These are phyloP conservation scores for Nephrocerus scutellatus DNA, from an alignment of 2,888 invertebrate species.

Conservation along the genomic window DNA sequence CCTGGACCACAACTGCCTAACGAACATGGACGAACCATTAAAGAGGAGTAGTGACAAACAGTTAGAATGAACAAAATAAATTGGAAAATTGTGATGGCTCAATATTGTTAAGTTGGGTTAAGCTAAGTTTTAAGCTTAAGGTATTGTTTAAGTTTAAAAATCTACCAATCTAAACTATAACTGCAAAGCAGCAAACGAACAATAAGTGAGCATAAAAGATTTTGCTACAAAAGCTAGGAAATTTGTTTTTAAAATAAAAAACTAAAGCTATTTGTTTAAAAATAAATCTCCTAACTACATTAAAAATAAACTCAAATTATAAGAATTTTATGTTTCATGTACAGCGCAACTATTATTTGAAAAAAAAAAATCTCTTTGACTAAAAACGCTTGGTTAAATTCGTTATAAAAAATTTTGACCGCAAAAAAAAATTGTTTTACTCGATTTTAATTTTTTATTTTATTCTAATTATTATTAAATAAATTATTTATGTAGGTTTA, in stretches of 20 bases:
- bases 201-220: neutral
- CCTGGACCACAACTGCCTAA: no score
- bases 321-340: conserved; percentile 1
- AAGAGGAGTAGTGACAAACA: no score
- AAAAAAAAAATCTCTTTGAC: conserved; percentile 36
- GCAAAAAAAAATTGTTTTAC: conserved; percentile 18
- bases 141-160: conserved; percentile 15
- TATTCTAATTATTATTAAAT: conserved; percentile 5
- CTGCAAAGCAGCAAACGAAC: conserved; percentile 1
- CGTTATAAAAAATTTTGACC: conserved; percentile 1
- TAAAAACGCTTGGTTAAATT: conserved; percentile 48
- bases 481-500: conserved; percentile 22
- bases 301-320: neutral
- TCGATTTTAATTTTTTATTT: conserved; percentile 7
- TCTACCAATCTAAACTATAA: neutral
- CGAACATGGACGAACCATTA: no score
- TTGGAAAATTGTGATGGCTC: conserved; percentile 47
- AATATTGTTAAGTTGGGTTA: no score
- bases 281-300: no score
- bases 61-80: no score
- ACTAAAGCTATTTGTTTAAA: no score
- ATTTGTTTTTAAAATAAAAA: no score
- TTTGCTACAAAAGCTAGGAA: conserved; percentile 8
- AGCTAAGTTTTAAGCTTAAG: conserved; percentile 6
- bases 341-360: no score